Base-by-base conservation (phyloP, 2,797 vertebrate genomes). In the Macrochelys suwanniensis region DNA sequence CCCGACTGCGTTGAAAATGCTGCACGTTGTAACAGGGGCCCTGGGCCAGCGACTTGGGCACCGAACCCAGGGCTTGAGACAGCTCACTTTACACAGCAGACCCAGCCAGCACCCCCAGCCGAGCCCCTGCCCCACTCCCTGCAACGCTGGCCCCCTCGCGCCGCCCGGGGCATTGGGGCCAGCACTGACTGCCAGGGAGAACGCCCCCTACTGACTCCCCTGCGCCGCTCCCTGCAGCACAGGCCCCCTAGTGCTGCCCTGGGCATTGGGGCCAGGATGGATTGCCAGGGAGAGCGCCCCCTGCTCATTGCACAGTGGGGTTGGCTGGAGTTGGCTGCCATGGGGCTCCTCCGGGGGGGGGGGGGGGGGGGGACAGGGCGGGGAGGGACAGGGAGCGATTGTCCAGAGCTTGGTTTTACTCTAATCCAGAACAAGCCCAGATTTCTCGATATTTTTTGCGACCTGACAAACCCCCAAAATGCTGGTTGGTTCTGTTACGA, bases 171-270 rank as follows among this genome's bases (percentile, higher is more conserved):
- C n/a, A 33, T 21, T 8, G n/a, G n/a, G 9, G 5, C 65, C 33
- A 37, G 65, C 65, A 68, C 17, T 1, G 65, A 71, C n/a, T 71
- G n/a, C 33, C 2, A n/a, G n/a, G n/a, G 33, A 68, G 19, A 68
- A n/a, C 8, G 5, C n/a, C n/a, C 19, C 19, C 51, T 25, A 21
- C 51, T 9, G 16, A 49, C 11, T 12, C 49, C 49, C 49, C 11
- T 12, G 10, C 49, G 4, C 28, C 10, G 8, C 6, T 25, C 61
- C 50, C n/a, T 71, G 23, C 4, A 6, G 15, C 82, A n/a, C 61
- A 6, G n/a, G 11, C 28, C 50, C 21, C 71, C 45, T 11, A n/a
- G 57, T 0, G 1, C 33, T 4, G 1, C 42, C 23, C 21, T 23
- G 68, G 11, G 68, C 11, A 7, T 8, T 13, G 42, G 71, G 21